phyloP scores from a whole-genome alignment of 2,888 invertebrate species.

The Callimorpha dominula region DNA sequence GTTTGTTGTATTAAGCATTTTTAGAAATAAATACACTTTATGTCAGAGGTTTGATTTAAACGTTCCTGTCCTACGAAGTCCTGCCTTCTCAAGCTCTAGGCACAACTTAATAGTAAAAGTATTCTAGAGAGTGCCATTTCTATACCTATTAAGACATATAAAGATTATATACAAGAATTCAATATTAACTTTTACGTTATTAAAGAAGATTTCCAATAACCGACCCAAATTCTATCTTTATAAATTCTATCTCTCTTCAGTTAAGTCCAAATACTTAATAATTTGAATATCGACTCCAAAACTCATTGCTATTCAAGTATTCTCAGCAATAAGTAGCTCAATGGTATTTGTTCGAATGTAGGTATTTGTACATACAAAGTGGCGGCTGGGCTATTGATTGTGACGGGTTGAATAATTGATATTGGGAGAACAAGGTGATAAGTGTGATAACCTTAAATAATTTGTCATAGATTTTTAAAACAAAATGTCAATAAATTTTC shows the following conservation, averaged over 20 bases:
- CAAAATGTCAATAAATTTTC: too few relatives aligned
- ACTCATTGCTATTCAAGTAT: slow-evolving; percentile 47
- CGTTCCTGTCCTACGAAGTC: too few relatives aligned
- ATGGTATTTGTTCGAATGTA: slow-evolving; percentile 29
- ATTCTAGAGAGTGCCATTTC: too few relatives aligned
- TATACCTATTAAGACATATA: too few relatives aligned
- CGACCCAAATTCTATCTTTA: not conserved
- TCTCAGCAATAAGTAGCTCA: slow-evolving; percentile 39
- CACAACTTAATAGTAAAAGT: too few relatives aligned
- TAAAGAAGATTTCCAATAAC: not conserved
- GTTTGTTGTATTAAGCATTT: too few relatives aligned
- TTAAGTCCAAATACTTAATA: slow-evolving; percentile 41
- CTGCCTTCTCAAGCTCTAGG: too few relatives aligned
- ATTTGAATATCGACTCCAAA: slow-evolving; percentile 46
- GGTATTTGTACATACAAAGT: slow-evolving; percentile 1
- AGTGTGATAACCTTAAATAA: too few relatives aligned
- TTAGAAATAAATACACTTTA: too few relatives aligned
- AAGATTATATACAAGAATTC: too few relatives aligned
- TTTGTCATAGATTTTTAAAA: too few relatives aligned
- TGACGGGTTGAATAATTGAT: slow-evolving; percentile 1
- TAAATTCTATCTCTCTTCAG: slow-evolving; percentile 33
- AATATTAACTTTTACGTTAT: not conserved
- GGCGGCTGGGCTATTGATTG: not conserved
- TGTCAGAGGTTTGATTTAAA: too few relatives aligned
- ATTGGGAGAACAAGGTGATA: not conserved